phyloP scores from a whole-genome alignment of 1,140 invertebrate genomes.

The Caenorhabditis brenneri region DNA sequence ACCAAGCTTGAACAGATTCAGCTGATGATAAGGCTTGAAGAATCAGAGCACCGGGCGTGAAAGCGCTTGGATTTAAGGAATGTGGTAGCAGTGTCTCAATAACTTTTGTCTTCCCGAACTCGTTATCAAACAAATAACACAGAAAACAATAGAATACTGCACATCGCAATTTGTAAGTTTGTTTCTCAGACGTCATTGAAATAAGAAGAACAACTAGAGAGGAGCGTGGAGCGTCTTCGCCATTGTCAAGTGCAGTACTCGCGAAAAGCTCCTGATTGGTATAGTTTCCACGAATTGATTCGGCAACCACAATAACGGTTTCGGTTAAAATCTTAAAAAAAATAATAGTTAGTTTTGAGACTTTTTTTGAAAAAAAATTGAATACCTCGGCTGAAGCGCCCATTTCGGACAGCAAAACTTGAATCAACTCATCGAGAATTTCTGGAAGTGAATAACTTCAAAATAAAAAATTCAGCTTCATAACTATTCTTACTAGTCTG shows the following conservation, averaged over 20 bases:
- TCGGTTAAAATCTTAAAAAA: constrained; percentile 79
- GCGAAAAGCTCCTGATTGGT: constrained; percentile 91
- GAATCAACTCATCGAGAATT: constrained; percentile 78
- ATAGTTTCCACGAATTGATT: constrained; percentile 87
- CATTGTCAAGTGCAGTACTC: constrained; percentile 88
- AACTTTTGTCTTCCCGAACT: constrained; percentile 79
- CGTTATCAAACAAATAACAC: constrained; percentile 92
- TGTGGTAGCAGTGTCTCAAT: constrained; percentile 89
- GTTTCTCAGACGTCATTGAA: constrained; percentile 99
- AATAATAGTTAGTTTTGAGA: not conserved
- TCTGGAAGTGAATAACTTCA: constrained; percentile 71
- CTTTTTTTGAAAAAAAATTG: not conserved
- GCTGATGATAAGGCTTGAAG: constrained; percentile 89
- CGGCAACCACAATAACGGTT: constrained; percentile 91
- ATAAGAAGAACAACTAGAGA: constrained; percentile 91
- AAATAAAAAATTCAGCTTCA: not conserved
- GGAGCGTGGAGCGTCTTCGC: constrained; percentile 77
- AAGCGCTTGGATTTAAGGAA: constrained; percentile 77
- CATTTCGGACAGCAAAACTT: constrained; percentile 81
- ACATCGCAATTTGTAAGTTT: constrained; percentile 87
- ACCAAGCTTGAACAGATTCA: constrained; percentile 86
- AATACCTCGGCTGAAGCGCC: constrained; percentile 91
- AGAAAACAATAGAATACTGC: constrained; percentile 96
- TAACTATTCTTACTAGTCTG: constrained; percentile 77
- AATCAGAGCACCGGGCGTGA: constrained; percentile 81